Evolutionary conservation across 2,888 invertebrate species (phyloP), one percentile per base, ranked within the genome.

Genomic region (Alcis repandata): DNA sequence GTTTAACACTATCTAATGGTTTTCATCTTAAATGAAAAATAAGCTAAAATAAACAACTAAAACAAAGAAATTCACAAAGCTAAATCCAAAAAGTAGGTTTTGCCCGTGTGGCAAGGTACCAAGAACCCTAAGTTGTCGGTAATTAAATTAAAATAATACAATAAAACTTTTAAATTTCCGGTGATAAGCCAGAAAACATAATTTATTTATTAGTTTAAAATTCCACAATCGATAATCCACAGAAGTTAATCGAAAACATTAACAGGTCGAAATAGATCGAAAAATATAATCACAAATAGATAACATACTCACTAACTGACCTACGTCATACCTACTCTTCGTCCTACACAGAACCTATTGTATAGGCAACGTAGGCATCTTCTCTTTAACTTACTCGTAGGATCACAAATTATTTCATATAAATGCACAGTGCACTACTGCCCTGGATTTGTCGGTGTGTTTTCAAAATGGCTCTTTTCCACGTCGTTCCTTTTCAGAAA

Each of bases 401-500:
- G 84, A 86, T 85, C 78, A 84, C 80, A 80, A 80, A 80, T 79
- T 79, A 77, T 64, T 70, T 68, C 77, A 76, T 80, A 80, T 90
- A 91, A 91, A 90, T 90, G 91, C 90, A 88, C 86, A 88, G 89
- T 87, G 88, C 85, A 90, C 89, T 86, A 88, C 88, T 88, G 77
- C 87, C 83, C 83, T 79, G 88, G 86, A 72, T 77, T 81, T 84
- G 94, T 95, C 96, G 96, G 96, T 96, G 97, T 97, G 96, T 96
- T 96, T 96, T 96, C 95, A 95, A 95, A 96, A 96, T 96, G 96
- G 96, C 96, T 96, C 96, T 96, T 97, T 97, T 96, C 96, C 96
- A 91, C 94, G 89, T 90, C 89, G 92, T 94, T 95, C 95, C 96
- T 96, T 95, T 96, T 95, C 95, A 94, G 95, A 96, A 96, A 96